phyloP scores from a whole-genome alignment of 1,140 invertebrate genomes.

The Temnothorax curvispinosus region DNA sequence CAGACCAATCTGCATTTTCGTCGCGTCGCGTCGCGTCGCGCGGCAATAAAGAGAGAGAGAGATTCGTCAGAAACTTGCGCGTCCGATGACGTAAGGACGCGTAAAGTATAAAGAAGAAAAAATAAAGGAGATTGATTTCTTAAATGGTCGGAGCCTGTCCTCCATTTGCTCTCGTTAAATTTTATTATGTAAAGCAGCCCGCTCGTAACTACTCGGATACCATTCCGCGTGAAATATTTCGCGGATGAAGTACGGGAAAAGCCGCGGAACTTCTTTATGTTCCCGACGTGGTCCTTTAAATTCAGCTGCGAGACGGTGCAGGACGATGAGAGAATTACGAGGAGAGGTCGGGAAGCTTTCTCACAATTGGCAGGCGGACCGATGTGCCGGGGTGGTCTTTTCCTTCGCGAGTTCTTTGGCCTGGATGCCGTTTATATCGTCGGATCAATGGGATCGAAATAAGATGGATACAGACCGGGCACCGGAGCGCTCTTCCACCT shows the following conservation, averaged over 20 bases:
- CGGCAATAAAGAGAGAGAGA: not conserved
- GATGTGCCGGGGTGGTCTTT: not conserved
- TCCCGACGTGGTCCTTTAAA: constrained; percentile 43
- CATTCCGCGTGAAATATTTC: constrained; percentile 40
- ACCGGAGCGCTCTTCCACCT: constrained; percentile 1
- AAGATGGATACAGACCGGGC: constrained; percentile 72
- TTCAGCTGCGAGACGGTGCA: constrained; percentile 1
- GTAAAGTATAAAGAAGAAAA: not conserved
- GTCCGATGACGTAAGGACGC: not conserved
- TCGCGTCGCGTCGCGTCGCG: not conserved
- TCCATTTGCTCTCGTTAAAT: constrained; percentile 12
- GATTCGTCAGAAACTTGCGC: not conserved
- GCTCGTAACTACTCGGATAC: constrained; percentile 38
- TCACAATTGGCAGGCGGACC: constrained; percentile 51
- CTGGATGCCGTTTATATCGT: constrained; percentile 66
- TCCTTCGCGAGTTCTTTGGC: constrained; percentile 43
- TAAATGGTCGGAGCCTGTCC: not conserved
- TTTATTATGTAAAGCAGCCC: constrained; percentile 25
- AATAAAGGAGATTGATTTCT: constrained; percentile 3
- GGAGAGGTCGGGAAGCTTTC: constrained; percentile 47
- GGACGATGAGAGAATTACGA: constrained; percentile 44
- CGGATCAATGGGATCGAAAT: constrained; percentile 74
- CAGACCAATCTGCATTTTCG: constrained; percentile 18
- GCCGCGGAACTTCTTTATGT: constrained; percentile 47
- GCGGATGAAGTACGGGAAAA: constrained; percentile 21